A percentile compares a stretch with the other conserved stretches of the same genome.
Evolutionary conservation across 2,888 invertebrate genomes (phyloP).

Genomic region (Xestoiulus laeticollis): DNA sequence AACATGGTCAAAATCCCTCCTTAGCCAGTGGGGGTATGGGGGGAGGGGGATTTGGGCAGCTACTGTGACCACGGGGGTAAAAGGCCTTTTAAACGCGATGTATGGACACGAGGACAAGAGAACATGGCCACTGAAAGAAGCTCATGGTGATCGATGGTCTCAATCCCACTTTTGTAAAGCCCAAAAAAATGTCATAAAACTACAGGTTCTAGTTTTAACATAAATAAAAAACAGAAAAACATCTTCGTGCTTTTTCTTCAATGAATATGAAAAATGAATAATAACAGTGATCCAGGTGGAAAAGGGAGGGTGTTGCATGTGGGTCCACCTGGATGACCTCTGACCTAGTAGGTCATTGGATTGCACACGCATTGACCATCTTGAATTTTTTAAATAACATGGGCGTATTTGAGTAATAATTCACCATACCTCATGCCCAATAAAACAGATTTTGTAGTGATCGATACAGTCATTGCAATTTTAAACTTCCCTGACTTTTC

Average conservation of each 20-base stretch:
- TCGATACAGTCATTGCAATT: no score
- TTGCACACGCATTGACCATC: not conserved
- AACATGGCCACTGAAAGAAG: not conserved
- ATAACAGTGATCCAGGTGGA: not conserved
- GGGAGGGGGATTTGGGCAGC: not conserved
- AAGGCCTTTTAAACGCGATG: not conserved
- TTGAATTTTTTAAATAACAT: not conserved
- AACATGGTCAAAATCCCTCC: not conserved
- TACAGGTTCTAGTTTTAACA: not conserved
- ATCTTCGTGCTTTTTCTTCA: not conserved
- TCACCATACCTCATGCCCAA: no score
- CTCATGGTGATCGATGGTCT: not conserved
- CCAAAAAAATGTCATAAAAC: not conserved
- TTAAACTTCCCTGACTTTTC: no score
- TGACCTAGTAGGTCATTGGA: not conserved
- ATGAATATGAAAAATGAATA: not conserved
- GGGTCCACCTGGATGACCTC: not conserved
- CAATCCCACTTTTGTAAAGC: not conserved
- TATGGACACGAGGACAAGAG: constrained; percentile 7
- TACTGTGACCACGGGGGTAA: not conserved
- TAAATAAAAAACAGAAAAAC: not conserved
- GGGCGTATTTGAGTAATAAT: not conserved
- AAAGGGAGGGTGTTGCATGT: not conserved
- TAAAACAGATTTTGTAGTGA: no score
- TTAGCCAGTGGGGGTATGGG: not conserved